phyloP scores from a whole-genome alignment of 2,113 vertebrate genomes.

The Chaetorhynchus papuensis region DNA sequence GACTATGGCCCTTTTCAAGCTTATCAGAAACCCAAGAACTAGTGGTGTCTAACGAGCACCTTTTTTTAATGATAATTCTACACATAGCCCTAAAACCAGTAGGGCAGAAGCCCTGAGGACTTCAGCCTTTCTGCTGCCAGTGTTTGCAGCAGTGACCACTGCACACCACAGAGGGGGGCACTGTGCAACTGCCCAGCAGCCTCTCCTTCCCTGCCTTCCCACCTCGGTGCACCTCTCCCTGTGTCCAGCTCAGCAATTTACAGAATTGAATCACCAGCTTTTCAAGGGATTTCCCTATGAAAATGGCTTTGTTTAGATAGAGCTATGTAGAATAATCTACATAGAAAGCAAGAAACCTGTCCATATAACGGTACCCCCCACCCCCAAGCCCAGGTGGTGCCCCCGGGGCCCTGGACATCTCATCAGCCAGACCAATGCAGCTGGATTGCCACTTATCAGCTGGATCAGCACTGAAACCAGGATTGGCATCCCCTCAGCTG shows the following conservation, averaged over 20 bases:
- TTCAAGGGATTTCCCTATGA: neutral
- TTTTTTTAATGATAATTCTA: neutral
- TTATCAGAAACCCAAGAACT: neutral
- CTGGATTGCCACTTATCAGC: neutral
- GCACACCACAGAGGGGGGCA: neutral
- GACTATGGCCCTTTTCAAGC: neutral
- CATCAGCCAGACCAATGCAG: neutral
- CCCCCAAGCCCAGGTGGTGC: neutral
- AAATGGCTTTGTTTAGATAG: neutral
- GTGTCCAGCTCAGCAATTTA: neutral
- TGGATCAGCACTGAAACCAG: neutral
- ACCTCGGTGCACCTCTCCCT: neutral
- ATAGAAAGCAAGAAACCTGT: neutral
- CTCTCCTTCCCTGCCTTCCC: neutral
- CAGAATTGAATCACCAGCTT: neutral
- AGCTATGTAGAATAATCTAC: neutral
- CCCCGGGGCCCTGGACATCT: neutral
- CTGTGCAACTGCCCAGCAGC: neutral
- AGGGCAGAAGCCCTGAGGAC: neutral
- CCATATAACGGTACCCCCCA: neutral
- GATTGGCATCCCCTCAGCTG: neutral
- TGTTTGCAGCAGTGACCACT: accelerated
- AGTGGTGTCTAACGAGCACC: neutral
- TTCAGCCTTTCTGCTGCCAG: neutral
- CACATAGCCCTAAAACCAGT: neutral